Base-by-base conservation (phyloP, 2,113 vertebrate genomes). In the Mastomys natalensis region DNA sequence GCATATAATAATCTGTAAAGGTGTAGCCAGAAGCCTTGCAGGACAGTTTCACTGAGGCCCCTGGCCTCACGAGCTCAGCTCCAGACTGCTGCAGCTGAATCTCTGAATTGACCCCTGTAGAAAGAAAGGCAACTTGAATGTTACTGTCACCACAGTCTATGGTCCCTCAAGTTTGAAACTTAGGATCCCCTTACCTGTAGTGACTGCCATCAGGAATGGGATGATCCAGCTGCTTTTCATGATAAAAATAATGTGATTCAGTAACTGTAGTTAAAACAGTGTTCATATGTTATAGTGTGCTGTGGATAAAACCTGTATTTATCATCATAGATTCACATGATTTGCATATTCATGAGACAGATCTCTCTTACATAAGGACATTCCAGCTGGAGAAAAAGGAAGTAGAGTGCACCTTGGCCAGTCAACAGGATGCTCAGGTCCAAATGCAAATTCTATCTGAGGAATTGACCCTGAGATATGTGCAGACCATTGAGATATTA, bases 21-120 rank as follows among this genome's bases (percentile, higher is more conserved):
- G 10, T 81, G 21, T 26, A 40, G 21, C 53, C 80, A 15, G 80
- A 26, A 58, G 21, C 21, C 37, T 58, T 58, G 53, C 53, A 82
- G 53, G 80, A 58, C 0, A 82, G 1, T 53, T 82, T 82, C 5
- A 82, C 80, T 40, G 80, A 15, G 22, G 53, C 1, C 5, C 53
- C 80, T 1, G 37, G 37, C 0, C 11, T 58, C 11, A 0, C 3
- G 3, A 82, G 34, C 37, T 40, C 37, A 58, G 80, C 5, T 5
- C 37, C 53, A 58, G 80, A 40, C 53, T 81, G 78, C 53, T 58
- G 34, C 37, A 81, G 78, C 37, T 58, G 78, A 10, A 58, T 21
- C 21, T 81, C 34, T 37, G 19, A 58, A 0, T 26, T 5, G 21
- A 81, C 78, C 6, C 21, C 78, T 58, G 78, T 40, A 12, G 9